Conservation (phyloP, 2,797 vertebrate genomes). For the Tolypeutes matacus region DNA sequence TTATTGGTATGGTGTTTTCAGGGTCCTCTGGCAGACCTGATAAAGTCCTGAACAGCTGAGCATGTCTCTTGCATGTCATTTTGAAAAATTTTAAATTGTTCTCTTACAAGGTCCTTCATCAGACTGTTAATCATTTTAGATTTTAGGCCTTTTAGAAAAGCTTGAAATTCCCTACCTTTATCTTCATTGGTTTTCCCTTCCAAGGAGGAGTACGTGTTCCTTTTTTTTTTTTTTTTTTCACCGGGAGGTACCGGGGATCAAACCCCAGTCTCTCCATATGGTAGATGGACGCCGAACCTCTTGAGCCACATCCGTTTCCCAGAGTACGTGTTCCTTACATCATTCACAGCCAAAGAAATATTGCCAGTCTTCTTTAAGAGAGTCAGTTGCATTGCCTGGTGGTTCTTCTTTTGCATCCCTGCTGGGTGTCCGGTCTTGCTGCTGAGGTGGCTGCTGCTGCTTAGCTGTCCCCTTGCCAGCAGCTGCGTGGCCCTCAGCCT, state of each 20-base stretch:
- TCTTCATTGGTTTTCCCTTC: conserved; percentile 90
- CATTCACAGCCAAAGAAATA: conserved; percentile 84
- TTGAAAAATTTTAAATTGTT: conserved; percentile 86
- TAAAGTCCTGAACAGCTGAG: conserved; percentile 89
- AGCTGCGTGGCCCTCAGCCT: conserved; percentile 87
- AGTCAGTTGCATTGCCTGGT: conserved; percentile 87
- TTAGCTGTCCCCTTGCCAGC: neutral
- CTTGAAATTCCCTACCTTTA: conserved; percentile 85
- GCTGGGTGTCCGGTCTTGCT: conserved; percentile 80
- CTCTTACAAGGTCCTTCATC: conserved; percentile 84
- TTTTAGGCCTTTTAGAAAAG: conserved; percentile 89
- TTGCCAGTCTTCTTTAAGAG: conserved; percentile 88
- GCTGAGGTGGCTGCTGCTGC: conserved; percentile 56
- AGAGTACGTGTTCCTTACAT: conserved; percentile 82
- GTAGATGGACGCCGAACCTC: too few species aligned
- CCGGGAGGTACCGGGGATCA: too few species aligned
- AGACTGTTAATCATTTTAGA: conserved; percentile 86
- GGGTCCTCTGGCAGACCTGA: conserved; percentile 88
- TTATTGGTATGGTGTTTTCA: conserved; percentile 85
- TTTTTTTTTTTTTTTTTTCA: too few species aligned
- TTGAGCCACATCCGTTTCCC: too few species aligned
- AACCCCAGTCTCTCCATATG: too few species aligned
- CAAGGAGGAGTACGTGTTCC: conserved; percentile 85
- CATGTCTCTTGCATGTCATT: conserved; percentile 86
- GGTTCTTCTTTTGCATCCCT: conserved; percentile 87